Evolutionary conservation across 2,888 invertebrate genomes (phyloP).

Genomic region (Diplolepis rosae): DNA sequence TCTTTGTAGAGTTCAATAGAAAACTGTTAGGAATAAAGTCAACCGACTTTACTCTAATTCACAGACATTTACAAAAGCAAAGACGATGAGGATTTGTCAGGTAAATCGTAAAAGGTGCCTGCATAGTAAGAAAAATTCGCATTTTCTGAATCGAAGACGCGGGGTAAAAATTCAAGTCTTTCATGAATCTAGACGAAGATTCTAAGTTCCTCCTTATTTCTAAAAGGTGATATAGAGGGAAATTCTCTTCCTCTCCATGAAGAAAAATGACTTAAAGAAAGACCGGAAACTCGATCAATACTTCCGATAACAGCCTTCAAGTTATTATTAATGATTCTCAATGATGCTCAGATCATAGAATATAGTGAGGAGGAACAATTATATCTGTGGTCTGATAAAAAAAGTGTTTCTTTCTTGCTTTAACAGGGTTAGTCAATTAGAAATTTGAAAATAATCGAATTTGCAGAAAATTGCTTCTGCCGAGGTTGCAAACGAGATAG

Average conservation of each 20-base stretch:
- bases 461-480: too few relatives aligned
- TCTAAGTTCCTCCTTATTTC: background rate
- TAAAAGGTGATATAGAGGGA: background rate
- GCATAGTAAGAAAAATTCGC: background rate
- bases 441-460: too few relatives aligned
- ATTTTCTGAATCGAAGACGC: background rate
- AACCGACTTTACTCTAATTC: background rate
- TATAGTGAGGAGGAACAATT: background rate
- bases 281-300: background rate
- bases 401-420: background rate
- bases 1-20: background rate
- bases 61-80: background rate
- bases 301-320: background rate
- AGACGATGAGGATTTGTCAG: constrained; percentile 9
- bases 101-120: constrained; percentile 3
- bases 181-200: background rate
- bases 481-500: too few relatives aligned
- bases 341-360: background rate
- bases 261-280: background rate
- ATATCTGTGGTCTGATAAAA: background rate
- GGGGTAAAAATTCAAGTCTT: background rate
- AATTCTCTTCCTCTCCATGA: background rate
- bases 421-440: too few relatives aligned
- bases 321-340: constrained; percentile 7
- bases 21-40: background rate